phyloP scores from a whole-genome alignment of 1,140 invertebrate genomes.

The Zaprionus taronus region DNA sequence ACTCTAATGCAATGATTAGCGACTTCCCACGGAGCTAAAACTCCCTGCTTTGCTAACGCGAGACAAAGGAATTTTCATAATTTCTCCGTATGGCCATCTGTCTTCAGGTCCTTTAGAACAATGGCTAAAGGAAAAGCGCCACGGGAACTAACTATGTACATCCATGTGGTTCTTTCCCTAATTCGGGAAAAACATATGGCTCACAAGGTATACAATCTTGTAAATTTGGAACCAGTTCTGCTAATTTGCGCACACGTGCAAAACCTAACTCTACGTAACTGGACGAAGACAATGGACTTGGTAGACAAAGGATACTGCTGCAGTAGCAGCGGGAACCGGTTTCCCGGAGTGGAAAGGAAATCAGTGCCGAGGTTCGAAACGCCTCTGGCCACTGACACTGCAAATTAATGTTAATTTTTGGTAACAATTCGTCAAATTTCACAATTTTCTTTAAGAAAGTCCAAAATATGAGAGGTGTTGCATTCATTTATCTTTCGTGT shows the following conservation, averaged over 20 bases:
- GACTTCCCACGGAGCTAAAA: constrained; percentile 53
- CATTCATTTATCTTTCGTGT: constrained; percentile 57
- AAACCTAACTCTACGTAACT: constrained; percentile 58
- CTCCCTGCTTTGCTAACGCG: constrained; percentile 32
- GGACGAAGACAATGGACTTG: constrained; percentile 31
- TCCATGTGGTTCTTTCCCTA: constrained; percentile 45
- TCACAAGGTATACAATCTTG: constrained; percentile 27
- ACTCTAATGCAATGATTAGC: constrained; percentile 58
- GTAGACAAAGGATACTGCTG: constrained; percentile 50
- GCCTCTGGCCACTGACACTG: constrained; percentile 68
- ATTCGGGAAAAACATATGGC: constrained; percentile 56
- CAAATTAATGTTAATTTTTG: constrained; percentile 69
- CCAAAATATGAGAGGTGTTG: constrained; percentile 16
- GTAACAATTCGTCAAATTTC: constrained; percentile 63
- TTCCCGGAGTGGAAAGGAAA: constrained; percentile 23
- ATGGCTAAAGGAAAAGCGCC: constrained; percentile 56
- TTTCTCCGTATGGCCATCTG: constrained; percentile 58
- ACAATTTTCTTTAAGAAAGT: constrained; percentile 12
- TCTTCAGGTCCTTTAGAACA: constrained; percentile 58
- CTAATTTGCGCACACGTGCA: constrained; percentile 80
- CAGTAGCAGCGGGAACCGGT: constrained; percentile 38
- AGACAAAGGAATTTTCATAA: constrained; percentile 74
- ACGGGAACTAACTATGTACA: constrained; percentile 51
- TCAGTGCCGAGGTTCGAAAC: constrained; percentile 57
- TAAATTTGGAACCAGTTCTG: constrained; percentile 63